phyloP scores from a whole-genome alignment of 2,888 invertebrate species.

The Nomada ruficornis region DNA sequence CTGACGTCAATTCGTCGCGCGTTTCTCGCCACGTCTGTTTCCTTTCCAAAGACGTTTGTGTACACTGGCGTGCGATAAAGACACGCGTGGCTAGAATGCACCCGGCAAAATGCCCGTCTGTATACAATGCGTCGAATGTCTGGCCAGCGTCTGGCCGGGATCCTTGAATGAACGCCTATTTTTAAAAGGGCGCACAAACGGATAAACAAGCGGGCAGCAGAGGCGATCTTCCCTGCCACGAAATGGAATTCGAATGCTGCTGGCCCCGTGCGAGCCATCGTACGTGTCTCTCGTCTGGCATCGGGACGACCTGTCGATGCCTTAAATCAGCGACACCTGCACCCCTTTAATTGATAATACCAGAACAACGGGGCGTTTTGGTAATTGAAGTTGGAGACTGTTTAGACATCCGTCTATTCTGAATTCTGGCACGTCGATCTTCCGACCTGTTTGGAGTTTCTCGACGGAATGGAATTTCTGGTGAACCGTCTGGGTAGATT shows the following conservation, averaged over 20 bases:
- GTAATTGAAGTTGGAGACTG: too few species aligned
- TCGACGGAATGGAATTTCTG: too few species aligned
- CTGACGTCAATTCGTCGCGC: conserved; percentile 30
- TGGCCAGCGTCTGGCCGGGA: conserved; percentile 78
- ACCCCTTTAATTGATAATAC: conserved; percentile 2
- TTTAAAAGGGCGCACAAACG: conserved; percentile 78
- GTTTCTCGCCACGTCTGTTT: conserved; percentile 49
- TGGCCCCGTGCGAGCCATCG: conserved; percentile 23
- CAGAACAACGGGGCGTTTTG: too few species aligned
- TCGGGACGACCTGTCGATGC: conserved; percentile 41
- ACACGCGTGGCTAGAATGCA: conserved; percentile 46
- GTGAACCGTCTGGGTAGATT: too few species aligned
- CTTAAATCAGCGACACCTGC: background rate
- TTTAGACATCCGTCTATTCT: too few species aligned
- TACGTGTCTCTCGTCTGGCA: conserved; percentile 43
- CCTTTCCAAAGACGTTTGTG: conserved; percentile 52
- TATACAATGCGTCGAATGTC: conserved; percentile 77
- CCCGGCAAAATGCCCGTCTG: conserved; percentile 71
- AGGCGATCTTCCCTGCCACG: conserved; percentile 33
- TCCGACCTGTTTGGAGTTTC: too few species aligned
- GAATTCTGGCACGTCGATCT: too few species aligned
- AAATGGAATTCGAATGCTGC: conserved; percentile 66
- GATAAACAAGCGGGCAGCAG: conserved; percentile 72
- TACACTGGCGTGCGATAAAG: conserved; percentile 39
- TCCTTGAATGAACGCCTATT: conserved; percentile 82